phyloP scores from a whole-genome alignment of 2,113 vertebrate genomes.

The Periophthalmus modestus region DNA sequence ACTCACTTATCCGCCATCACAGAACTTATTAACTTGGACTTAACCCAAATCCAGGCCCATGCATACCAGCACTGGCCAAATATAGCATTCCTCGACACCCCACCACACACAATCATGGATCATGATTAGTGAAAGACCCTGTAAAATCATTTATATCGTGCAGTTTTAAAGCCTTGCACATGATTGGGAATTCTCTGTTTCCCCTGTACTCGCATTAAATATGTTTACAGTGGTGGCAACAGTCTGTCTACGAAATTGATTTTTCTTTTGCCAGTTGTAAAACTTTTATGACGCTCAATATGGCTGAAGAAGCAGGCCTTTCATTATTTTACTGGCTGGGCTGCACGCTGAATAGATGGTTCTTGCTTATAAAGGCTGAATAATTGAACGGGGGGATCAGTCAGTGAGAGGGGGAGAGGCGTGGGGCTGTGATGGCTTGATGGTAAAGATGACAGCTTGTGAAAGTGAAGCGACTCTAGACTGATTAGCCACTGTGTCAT shows the following conservation, averaged over 20 bases:
- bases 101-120: conserved; percentile 34
- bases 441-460: conserved; percentile 63
- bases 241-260: conserved; percentile 61
- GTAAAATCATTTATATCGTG: conserved; percentile 47
- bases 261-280: conserved; percentile 71
- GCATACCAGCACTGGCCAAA: conserved; percentile 23
- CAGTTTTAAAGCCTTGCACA: conserved; percentile 52
- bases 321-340: conserved; percentile 67
- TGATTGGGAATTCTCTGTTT: conserved; percentile 30
- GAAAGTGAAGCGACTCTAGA: conserved; percentile 63
- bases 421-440: conserved; percentile 65
- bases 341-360: conserved; percentile 66
- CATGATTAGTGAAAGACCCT: conserved; percentile 61
- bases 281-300: conserved; percentile 73
- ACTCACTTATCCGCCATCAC: neutral
- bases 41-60: conserved; percentile 14
- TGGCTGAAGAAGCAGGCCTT: conserved; percentile 59
- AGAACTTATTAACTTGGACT: conserved; percentile 6
- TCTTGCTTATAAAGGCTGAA: conserved; percentile 77
- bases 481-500: conserved; percentile 63
- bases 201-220: conserved; percentile 54
- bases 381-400: conserved; percentile 74
- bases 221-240: conserved; percentile 63
- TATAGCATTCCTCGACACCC: conserved; percentile 42
- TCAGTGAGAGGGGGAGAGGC: conserved; percentile 56